Evolutionary conservation across 2,113 vertebrate species (phyloP).

Genomic region (Planiliza haematocheilus): DNA sequence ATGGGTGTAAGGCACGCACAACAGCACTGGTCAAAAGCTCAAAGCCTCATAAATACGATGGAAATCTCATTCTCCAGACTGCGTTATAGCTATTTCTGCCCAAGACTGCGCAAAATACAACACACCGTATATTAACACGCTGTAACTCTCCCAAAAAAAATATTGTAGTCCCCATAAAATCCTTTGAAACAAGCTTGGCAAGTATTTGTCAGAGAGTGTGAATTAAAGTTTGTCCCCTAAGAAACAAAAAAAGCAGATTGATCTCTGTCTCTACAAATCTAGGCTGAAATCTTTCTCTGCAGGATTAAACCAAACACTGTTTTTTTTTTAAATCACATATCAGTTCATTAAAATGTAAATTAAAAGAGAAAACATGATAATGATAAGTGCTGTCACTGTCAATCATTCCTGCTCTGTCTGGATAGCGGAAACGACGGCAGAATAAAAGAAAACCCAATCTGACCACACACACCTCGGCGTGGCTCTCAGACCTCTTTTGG

Average conservation of each 20-base stretch:
- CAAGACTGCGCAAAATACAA: conserved; percentile 30
- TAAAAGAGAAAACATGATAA: conserved; percentile 44
- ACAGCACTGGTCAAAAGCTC: conserved; percentile 28
- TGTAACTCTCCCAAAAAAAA: conserved; percentile 6
- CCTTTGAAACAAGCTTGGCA: conserved; percentile 18
- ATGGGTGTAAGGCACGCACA: conserved; percentile 27
- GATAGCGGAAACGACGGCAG: background rate
- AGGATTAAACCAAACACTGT: conserved; percentile 42
- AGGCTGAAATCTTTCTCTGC: conserved; percentile 24
- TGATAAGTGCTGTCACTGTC: conserved; percentile 29
- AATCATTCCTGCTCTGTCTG: conserved; percentile 14
- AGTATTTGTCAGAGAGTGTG: background rate
- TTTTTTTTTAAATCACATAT: conserved; percentile 42
- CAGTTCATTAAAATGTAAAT: conserved; percentile 65
- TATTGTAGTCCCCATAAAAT: conserved; percentile 6
- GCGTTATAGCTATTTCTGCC: conserved; percentile 26
- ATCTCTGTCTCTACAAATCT: conserved; percentile 37
- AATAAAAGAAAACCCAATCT: conserved; percentile 39
- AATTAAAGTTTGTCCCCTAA: conserved; percentile 23
- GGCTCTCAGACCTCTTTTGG: conserved; percentile 62
- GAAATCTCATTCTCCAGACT: conserved; percentile 28
- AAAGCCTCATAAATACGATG: conserved; percentile 29
- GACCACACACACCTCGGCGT: conserved; percentile 18
- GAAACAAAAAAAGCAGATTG: conserved; percentile 30
- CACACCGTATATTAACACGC: conserved; percentile 11